Conservation (phyloP, 2,888 invertebrate species). For the Willowsia nigromaculata region DNA sequence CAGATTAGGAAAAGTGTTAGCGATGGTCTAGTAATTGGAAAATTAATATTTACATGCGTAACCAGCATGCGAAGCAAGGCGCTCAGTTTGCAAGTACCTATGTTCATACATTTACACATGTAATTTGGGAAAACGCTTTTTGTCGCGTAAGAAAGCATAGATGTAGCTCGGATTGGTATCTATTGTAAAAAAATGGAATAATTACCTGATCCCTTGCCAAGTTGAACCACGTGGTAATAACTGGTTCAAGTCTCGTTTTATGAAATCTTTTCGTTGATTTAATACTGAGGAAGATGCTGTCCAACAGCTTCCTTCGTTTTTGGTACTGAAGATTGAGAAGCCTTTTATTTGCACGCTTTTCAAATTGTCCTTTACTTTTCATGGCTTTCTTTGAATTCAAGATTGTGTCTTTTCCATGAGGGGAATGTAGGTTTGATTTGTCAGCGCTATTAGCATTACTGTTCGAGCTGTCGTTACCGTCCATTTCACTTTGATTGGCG, state of each 20-base stretch:
- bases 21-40: slow-evolving; percentile 54
- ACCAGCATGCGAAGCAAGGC: background rate
- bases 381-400: background rate
- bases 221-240: slow-evolving; percentile 97
- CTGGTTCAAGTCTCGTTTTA: slow-evolving; percentile 89
- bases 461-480: slow-evolving; percentile 25
- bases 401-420: slow-evolving; percentile 11
- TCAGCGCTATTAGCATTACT: slow-evolving; percentile 10
- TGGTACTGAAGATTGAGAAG: slow-evolving; percentile 65
- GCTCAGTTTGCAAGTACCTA: background rate
- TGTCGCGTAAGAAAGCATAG: slow-evolving; percentile 42
- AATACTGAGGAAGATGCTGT: slow-evolving; percentile 96
- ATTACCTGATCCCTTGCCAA: slow-evolving; percentile 93
- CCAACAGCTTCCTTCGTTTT: slow-evolving; percentile 80
- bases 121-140: background rate
- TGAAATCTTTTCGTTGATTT: slow-evolving; percentile 96
- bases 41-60: slow-evolving; percentile 49
- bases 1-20: slow-evolving; percentile 69
- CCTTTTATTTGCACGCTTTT: slow-evolving; percentile 55
- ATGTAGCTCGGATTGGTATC: too few species aligned
- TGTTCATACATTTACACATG: background rate
- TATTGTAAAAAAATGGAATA: background rate
- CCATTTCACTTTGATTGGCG: slow-evolving; percentile 54
- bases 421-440: background rate
- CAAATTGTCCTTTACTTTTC: slow-evolving; percentile 1